Conservation (phyloP, 2,888 invertebrate genomes). For the Ennomos fuscantarius region DNA sequence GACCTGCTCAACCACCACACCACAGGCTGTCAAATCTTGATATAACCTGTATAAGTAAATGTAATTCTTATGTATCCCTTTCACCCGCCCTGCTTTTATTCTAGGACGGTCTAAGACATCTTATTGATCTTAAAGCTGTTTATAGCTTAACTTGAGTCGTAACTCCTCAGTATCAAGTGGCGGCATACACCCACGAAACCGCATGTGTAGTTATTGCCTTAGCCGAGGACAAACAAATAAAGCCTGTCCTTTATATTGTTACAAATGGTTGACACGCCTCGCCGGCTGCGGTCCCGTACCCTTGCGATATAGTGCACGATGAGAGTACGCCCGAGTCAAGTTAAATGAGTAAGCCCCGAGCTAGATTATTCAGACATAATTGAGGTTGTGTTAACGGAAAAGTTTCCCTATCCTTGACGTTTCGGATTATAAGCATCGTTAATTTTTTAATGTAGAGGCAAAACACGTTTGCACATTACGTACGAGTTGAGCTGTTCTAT, state of each 20-base stretch:
- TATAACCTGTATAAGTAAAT: too few species aligned
- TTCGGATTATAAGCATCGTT: too few species aligned
- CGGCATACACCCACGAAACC: constrained; percentile 28
- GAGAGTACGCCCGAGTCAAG: constrained; percentile 13
- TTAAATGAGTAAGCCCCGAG: constrained; percentile 11
- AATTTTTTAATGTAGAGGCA: too few species aligned
- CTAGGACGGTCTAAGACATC: not conserved
- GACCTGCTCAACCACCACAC: too few species aligned
- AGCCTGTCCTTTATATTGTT: constrained; percentile 41
- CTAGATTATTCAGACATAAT: constrained; percentile 10
- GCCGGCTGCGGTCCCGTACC: constrained; percentile 27
- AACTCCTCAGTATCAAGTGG: constrained; percentile 5
- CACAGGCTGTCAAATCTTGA: too few species aligned
- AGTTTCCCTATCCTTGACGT: not conserved
- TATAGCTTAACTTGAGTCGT: not conserved
- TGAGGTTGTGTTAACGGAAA: constrained; percentile 11
- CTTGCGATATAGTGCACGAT: constrained; percentile 15
- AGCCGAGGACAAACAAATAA: constrained; percentile 36
- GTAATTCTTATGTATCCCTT: too few species aligned
- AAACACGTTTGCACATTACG: too few species aligned
- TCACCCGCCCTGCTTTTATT: too few species aligned
- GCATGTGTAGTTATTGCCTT: constrained; percentile 28
- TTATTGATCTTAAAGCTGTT: not conserved
- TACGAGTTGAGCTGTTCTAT: too few species aligned
- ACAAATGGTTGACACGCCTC: constrained; percentile 34